These are phyloP conservation scores for Lithosia quadra DNA, from an alignment of 2,888 invertebrate genomes.

Conservation along the genomic window DNA sequence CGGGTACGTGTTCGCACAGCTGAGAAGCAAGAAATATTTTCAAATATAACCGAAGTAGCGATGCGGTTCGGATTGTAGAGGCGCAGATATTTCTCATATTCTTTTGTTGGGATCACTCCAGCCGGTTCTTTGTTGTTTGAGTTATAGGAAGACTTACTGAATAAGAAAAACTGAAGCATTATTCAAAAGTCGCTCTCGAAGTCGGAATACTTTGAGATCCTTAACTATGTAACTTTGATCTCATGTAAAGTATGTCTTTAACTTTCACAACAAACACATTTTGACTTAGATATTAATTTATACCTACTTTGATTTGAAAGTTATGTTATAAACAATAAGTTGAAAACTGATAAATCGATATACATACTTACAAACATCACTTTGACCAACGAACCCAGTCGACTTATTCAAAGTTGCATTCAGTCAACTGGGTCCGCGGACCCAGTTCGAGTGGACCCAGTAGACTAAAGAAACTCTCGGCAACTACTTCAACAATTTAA, in stretches of 20 bases:
- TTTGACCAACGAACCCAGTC: background rate
- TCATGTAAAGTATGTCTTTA: conserved; percentile 41
- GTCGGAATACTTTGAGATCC: conserved; percentile 58
- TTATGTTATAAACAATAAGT: too few relatives aligned
- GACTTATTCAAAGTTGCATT: too few relatives aligned
- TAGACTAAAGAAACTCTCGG: too few relatives aligned
- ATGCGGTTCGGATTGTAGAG: conserved; percentile 76
- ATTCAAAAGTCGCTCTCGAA: conserved; percentile 66
- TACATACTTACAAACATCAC: too few relatives aligned
- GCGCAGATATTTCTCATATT: conserved; percentile 82
- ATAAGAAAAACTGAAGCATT: conserved; percentile 77
- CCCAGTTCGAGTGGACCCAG: too few relatives aligned
- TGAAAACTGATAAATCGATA: too few relatives aligned
- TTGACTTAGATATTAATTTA: too few relatives aligned
- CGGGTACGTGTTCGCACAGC: conserved; percentile 57
- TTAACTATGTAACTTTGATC: conserved; percentile 63
- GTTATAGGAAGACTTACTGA: conserved; percentile 75
- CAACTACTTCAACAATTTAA: too few relatives aligned
- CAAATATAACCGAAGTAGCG: conserved; percentile 76
- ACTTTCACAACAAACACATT: conserved; percentile 47
- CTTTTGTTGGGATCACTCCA: conserved; percentile 79
- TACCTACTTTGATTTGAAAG: background rate
- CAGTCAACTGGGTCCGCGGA: too few relatives aligned
- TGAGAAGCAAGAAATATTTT: conserved; percentile 76
- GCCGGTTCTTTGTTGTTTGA: conserved; percentile 80